Evolutionary conservation across 2,888 invertebrate species (phyloP).

Genomic region (Hydrotaea cyrtoneurina): DNA sequence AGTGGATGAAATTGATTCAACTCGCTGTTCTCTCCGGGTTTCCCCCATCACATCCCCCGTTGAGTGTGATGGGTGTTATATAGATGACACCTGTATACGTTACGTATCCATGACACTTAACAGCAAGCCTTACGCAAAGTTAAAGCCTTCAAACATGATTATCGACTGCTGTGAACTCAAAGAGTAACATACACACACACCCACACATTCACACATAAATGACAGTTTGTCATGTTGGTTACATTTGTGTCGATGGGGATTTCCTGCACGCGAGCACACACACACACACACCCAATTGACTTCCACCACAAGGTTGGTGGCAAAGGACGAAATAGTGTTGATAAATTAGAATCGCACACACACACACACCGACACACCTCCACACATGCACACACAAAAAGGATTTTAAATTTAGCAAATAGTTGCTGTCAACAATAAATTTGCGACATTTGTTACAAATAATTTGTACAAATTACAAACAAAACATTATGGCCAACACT

Average conservation of each 20-base stretch:
- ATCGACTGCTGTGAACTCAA: background rate
- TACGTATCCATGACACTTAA: background rate
- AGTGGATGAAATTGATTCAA: no score
- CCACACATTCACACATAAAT: background rate
- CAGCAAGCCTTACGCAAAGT: background rate
- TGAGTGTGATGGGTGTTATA: background rate
- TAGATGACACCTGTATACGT: background rate
- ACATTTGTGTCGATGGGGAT: background rate
- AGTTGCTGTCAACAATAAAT: background rate
- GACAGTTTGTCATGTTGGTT: slow-evolving; percentile 12
- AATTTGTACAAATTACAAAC: slow-evolving; percentile 3
- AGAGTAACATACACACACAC: background rate
- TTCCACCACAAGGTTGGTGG: background rate
- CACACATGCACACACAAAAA: background rate
- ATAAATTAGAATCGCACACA: background rate
- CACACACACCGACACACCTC: background rate
- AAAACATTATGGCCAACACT: background rate
- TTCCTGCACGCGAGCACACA: no score
- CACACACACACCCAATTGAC: background rate
- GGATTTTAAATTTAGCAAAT: background rate
- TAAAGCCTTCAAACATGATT: background rate
- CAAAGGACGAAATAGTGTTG: background rate
- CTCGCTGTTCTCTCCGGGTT: no score
- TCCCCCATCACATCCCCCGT: background rate
- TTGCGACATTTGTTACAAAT: background rate